Evolutionary conservation across 64 coral and sea anemone species (phyloP), one percentile per base, ranked within the genome.

Genomic region (Stichodactyla mertensii): DNA sequence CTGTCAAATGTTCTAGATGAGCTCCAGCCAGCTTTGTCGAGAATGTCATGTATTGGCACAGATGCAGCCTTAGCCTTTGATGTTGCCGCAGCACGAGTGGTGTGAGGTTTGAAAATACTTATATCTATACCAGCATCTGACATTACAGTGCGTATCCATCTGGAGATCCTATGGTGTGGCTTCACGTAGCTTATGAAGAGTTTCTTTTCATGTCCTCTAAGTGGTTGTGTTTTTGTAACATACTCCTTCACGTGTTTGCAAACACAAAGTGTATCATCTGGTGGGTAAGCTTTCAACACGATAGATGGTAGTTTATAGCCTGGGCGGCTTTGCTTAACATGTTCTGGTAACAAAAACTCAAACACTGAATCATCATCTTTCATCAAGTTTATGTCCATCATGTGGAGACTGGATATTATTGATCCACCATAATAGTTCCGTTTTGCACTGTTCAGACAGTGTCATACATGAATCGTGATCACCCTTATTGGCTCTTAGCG

Each of bases 301-400:
- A 91, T 74, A 62, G 83, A 77, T n/a, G 89, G 83, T 85, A 57
- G 60, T 52, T 86, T 91, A 31, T 91, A 91, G 59, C 89, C 83
- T 62, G 89, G 89, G 54, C 55, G 23, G 52, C 89, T 86, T 77
- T 90, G 89, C 66, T 86, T 90, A 51, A 74, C 69, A 23, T 90
- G 70, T 59, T 90, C 89, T 67, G 77, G 57, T 0, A 86, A 51
- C 55, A 56, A 22, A 66, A 86, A 91, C 69, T 86, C 84, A 81
- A 91, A 55, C 45, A 61, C 54, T 26, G 52, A 77, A 10, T 78
- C 53, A 16, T 13, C 70, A 82, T 86, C 71, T 61, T 86, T 91
- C 83, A 86, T 91, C 18, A 80, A 91, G 18, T 91, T 14, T 71
- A 80, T 86, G 64, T 92, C 81, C 64, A 92, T 57, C 61, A 87